Evolutionary conservation across 2,797 vertebrate genomes (phyloP), one percentile per base, ranked within the genome.

Genomic region (Moxostoma hubbsi): DNA sequence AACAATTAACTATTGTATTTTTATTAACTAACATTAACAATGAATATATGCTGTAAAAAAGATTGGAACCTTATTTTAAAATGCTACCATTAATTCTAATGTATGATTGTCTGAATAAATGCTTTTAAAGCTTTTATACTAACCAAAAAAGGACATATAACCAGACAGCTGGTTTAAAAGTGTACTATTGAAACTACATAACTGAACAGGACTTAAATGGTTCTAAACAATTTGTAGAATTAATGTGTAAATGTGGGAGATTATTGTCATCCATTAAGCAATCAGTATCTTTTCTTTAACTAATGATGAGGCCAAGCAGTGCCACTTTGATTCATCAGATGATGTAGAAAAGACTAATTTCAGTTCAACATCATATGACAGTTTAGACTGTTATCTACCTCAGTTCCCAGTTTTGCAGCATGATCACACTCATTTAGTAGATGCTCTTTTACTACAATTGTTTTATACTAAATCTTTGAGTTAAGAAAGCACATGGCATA

Each of bases 241-340:
- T 77, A 71, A 75, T 70, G 58, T 70, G 66, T 58, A 81, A 69
- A 65, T 69, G 74, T 11, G 53, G 12, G n/a, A 81, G 71, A 64
- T 71, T 75, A 76, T 45, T 49, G 36, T 57, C 61, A 64, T 81
- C 45, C 80, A 81, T 76, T 76, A 61, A 16, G 13, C 55, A 77
- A 77, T 81, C 54, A 72, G 74, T 45, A 18, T 53, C 15, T 73
- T 62, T 79, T 64, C 67, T 79, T 79, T 79, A 71, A 61, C 66
- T 77, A 77, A 79, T 63, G 49, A 78, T 70, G 43, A 64, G 59
- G 51, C 68, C 67, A 70, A 58, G 49, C 50, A 54, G 67, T 62
- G 55, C 43, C 67, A 69, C 55, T 77, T 69, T 43, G 18, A 49
- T 59, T 76, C 74, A 76, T 76, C 58, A 59, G 63, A 55, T 76